Percentiles rank a stretch among this genome's conserved stretches.
phyloP scores from a whole-genome alignment of 2,888 invertebrate species.

The Drosophila cognata region DNA sequence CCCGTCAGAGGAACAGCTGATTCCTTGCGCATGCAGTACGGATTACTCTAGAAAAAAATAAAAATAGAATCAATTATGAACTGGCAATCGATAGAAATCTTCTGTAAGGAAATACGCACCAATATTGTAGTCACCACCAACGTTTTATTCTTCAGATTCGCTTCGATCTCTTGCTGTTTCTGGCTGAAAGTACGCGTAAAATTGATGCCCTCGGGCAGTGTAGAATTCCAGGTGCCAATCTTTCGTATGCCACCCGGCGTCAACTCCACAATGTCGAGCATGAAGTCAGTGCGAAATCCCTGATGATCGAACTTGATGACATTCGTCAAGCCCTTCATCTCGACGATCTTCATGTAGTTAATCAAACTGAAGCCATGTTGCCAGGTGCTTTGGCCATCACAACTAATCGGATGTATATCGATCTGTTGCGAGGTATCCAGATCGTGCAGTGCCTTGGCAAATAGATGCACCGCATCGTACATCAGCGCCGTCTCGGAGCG shows the following conservation, averaged over 20 bases:
- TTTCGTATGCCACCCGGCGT: conserved; percentile 93
- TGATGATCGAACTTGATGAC: conserved; percentile 97
- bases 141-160: conserved; percentile 96
- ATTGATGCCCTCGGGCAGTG: conserved; percentile 90
- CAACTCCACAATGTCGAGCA: conserved; percentile 95
- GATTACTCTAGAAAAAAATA: conserved; percentile 90
- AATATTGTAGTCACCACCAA: conserved; percentile 95
- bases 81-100: background rate
- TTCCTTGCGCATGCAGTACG: conserved; percentile 97
- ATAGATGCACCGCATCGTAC: conserved; percentile 98
- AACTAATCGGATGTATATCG: conserved; percentile 94
- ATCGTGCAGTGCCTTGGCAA: conserved; percentile 96
- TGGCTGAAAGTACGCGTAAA: conserved; percentile 94
- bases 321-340: conserved; percentile 96
- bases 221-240: conserved; percentile 95
- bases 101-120: conserved; percentile 87
- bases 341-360: conserved; percentile 98
- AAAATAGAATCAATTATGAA: background rate
- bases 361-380: conserved; percentile 97
- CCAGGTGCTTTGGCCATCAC: conserved; percentile 96
- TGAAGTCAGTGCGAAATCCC: conserved; percentile 96
- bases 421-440: conserved; percentile 95
- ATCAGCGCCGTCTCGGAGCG: conserved; percentile 95
- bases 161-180: conserved; percentile 94
- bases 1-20: conserved; percentile 93